phyloP scores from a whole-genome alignment of 2,113 vertebrate genomes.

The Eulacestoma nigropectus region DNA sequence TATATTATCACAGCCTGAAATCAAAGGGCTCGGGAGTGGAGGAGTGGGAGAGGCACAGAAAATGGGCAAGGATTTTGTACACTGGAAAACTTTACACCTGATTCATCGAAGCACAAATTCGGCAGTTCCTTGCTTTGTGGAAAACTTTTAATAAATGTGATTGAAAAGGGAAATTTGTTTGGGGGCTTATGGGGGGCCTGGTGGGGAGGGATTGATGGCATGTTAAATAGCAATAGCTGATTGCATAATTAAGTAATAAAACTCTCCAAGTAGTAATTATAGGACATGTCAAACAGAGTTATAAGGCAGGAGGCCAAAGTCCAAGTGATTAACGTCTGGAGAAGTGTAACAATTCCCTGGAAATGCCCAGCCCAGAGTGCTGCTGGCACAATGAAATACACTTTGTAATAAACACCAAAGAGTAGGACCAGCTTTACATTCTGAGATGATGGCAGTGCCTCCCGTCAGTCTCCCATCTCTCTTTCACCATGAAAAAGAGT shows the following conservation, averaged over 20 bases:
- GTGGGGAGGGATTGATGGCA: background rate
- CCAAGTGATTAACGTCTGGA: constrained; percentile 15
- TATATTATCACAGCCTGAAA: background rate
- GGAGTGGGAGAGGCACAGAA: background rate
- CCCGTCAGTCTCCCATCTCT: background rate
- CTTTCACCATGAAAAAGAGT: too few relatives aligned
- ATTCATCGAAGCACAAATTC: background rate
- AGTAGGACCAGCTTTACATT: background rate
- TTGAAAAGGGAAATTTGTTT: background rate
- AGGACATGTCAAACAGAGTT: constrained; percentile 2
- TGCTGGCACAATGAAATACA: background rate
- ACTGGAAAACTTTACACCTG: background rate
- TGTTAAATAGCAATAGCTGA: background rate
- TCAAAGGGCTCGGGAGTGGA: background rate
- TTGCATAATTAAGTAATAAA: constrained; percentile 51
- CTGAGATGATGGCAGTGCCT: background rate
- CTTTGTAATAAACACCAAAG: background rate
- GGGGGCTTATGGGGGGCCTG: background rate
- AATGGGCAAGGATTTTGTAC: background rate
- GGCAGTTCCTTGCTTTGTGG: background rate
- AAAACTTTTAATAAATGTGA: background rate
- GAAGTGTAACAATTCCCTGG: constrained; percentile 18
- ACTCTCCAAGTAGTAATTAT: constrained; percentile 26
- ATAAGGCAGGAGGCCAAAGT: constrained; percentile 35
- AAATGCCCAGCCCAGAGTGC: background rate